Evolutionary conservation across 2,888 invertebrate species (phyloP).

Genomic region (Lucinisca nassula): DNA sequence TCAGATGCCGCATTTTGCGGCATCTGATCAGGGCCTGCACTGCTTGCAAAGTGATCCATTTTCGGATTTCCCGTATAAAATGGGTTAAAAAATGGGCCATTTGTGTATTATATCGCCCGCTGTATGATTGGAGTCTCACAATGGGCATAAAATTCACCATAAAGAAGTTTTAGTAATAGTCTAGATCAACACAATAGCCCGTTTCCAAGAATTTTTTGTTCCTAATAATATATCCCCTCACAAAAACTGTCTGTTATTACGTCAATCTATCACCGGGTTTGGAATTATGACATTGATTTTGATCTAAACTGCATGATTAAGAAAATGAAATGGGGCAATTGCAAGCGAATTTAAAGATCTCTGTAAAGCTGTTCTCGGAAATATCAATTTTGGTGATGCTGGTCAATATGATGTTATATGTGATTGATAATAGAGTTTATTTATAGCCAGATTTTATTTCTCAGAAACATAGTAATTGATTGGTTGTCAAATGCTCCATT

Average conservation of each 20-base stretch:
- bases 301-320: neutral
- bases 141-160: neutral
- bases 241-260: neutral
- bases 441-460: no score
- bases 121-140: neutral
- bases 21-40: no score
- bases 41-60: no score
- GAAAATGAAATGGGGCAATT: neutral
- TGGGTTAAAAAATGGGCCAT: no score
- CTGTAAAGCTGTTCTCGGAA: no score
- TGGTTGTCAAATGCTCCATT: neutral
- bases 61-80: no score
- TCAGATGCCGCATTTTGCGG: no score
- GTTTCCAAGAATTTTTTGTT: neutral
- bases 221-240: neutral
- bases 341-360: no score
- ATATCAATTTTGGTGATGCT: no score
- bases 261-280: neutral
- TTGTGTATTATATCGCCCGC: neutral
- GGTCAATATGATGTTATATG: no score
- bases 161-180: neutral
- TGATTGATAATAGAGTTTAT: no score
- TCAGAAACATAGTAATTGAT: neutral
- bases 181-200: neutral
- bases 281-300: neutral